Base-by-base conservation (phyloP, 2,113 vertebrate genomes). In the Spilogale gracilis region DNA sequence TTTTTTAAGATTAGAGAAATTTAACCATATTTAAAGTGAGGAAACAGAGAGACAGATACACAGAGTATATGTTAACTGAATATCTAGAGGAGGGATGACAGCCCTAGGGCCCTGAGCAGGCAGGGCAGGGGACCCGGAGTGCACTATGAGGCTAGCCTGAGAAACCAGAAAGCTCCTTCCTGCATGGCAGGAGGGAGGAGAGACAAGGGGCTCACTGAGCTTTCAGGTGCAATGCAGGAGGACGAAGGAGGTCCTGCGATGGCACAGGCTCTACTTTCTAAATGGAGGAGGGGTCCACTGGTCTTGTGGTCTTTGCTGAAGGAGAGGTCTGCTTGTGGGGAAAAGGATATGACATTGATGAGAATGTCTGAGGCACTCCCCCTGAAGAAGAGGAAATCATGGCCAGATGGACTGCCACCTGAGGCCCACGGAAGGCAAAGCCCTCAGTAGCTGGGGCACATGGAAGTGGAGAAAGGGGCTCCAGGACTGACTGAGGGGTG, bases 101-200 rank as follows among this genome's bases (percentile, higher is more conserved):
- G 48, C 13, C 6, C 0, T 11, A n/a, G 60, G 43, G 30, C 43
- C 6, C 63, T 25, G 60, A 61, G 86, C 52, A 50, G 65, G 61
- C 12, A 56, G 50, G 80, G 60, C 48, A 25, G 0, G 38, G 80
- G 52, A 30, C 56, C 58, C 10, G 16, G 54, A 1, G n/a, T 27
- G 56, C 0, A 1, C 25, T 23, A 76, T 3, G 0, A 50, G 20
- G 3, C 45, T 45, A 8, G 48, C 30, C 43, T 78, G 30, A 14
- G 87, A 48, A 20, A 61, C 7, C 23, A 52, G 54, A 76, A 71
- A 81, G 25, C 48, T 9, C 32, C 30, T 45, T 48, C 67, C 50
- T 25, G 21, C 0, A 2, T 0, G 61, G 43, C 1, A 16, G 25
- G 32, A 18, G 21, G 7, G 5, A 45, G 2, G 25, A 87, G 20